These are phyloP conservation scores for Trichomycterus rosablanca DNA, from an alignment of 2,113 vertebrate genomes.

Conservation along the genomic window DNA sequence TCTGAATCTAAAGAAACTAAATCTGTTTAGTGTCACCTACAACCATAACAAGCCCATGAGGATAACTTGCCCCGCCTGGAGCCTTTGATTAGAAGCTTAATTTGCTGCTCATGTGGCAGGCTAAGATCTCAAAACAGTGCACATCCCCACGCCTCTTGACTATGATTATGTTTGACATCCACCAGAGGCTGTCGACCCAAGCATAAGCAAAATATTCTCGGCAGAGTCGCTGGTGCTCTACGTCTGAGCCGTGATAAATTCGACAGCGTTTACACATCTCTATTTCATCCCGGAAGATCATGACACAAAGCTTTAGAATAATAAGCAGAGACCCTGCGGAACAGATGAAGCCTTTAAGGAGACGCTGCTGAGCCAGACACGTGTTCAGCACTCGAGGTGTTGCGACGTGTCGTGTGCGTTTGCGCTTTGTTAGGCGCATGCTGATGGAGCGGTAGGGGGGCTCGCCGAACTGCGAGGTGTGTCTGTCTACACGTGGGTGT, in stretches of 20 bases:
- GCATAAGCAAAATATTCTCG: conserved; percentile 14
- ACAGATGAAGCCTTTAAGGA: conserved; percentile 22
- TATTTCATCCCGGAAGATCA: conserved; percentile 17
- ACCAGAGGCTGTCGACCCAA: conserved; percentile 21
- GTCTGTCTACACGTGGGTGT: conserved; percentile 4
- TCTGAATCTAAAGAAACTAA: not conserved
- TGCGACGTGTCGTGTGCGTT: conserved; percentile 31
- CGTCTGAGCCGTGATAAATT: conserved; percentile 14
- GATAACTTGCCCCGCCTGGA: too few relatives aligned
- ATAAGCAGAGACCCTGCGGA: conserved; percentile 13
- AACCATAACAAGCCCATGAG: not conserved
- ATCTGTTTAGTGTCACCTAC: not conserved
- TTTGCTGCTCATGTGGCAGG: conserved; percentile 1
- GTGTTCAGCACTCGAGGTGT: conserved; percentile 21
- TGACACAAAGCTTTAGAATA: conserved; percentile 10
- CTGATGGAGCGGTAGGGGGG: conserved; percentile 22
- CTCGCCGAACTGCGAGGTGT: conserved; percentile 5
- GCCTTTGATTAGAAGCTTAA: not conserved
- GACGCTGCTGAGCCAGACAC: conserved; percentile 13
- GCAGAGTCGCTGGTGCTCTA: not conserved
- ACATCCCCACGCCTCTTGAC: conserved; percentile 18
- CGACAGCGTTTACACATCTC: conserved; percentile 8
- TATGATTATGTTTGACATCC: conserved; percentile 19
- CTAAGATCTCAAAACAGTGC: conserved; percentile 3
- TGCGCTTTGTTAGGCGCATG: conserved; percentile 42